Conservation (phyloP, 2,888 invertebrate genomes). For the Andrena chrysosceles region DNA sequence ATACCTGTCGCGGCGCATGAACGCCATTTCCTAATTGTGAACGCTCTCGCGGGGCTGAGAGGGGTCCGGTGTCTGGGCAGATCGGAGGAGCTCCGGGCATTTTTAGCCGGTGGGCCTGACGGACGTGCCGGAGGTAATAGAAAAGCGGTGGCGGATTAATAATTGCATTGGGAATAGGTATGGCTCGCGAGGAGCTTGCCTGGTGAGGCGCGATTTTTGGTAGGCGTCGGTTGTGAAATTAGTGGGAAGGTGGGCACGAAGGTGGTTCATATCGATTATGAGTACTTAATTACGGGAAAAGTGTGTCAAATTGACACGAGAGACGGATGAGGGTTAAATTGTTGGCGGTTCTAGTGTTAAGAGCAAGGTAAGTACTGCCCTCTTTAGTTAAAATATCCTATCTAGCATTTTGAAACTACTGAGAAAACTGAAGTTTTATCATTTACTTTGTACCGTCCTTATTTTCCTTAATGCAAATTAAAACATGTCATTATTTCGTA, state of each 20-base stretch:
- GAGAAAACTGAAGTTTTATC: too few relatives aligned
- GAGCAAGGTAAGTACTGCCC: too few relatives aligned
- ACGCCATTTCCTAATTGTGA: constrained; percentile 67
- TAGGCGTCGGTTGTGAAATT: neutral
- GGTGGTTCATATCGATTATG: too few relatives aligned
- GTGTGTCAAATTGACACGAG: too few relatives aligned
- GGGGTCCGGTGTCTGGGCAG: constrained; percentile 35
- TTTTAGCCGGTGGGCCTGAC: constrained; percentile 43
- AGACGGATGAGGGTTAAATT: too few relatives aligned
- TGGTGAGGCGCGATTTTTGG: neutral
- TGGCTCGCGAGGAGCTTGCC: neutral
- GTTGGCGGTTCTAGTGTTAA: too few relatives aligned
- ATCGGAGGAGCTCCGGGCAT: constrained; percentile 34
- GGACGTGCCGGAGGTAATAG: constrained; percentile 59
- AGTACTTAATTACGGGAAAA: too few relatives aligned
- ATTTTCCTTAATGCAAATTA: too few relatives aligned
- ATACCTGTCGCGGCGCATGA: constrained; percentile 67
- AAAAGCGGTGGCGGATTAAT: constrained; percentile 58
- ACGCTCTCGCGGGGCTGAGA: constrained; percentile 18
- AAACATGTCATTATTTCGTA: too few relatives aligned
- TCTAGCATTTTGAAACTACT: too few relatives aligned
- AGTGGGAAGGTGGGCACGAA: neutral
- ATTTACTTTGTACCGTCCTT: too few relatives aligned
- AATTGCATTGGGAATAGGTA: constrained; percentile 40
- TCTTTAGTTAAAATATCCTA: too few relatives aligned